Base-by-base conservation (phyloP, 2,797 vertebrate species). In the Acrossocheilus wenchowensis region DNA sequence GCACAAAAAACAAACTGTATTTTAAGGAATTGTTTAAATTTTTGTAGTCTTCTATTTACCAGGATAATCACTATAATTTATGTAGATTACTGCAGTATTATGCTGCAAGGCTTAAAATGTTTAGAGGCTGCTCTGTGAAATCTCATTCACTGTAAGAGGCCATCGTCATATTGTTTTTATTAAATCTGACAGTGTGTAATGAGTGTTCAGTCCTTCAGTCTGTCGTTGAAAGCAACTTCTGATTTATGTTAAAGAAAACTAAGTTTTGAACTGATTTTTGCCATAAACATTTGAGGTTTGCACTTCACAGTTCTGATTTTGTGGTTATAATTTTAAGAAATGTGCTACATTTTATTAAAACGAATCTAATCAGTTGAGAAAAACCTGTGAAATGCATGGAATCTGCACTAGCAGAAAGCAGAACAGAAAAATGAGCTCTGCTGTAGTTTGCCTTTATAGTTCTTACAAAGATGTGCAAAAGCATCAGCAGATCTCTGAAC, bases 161-260 rank as follows among this genome's bases (percentile, higher is more conserved):
- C 75, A 23, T 11, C 23, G 10, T 77, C 74, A 77, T 39, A 39
- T 57, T 78, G 52, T 57, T 39, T 78, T 14, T 78, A 78, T 57
- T 39, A 78, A 78, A 78, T 78, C 75, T 78, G 34, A 36, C 74
- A 23, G 30, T 4, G 19, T 36, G 34, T 39, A 78, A 57, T 41
- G 50, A 77, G 50, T 52, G 26, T 52, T 75, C 12, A 14, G 39
- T 74, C 7, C 72, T 30, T 74, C 72, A 11, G 21, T 66, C 12
- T 66, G 19, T 57, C 34, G 39, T 39, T 78, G 45, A 54, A 57
- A 6, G 26, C 73, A 74, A 50, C 6, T 7, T 72, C n/a, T 48
- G 43, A 48, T 19, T 74, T 74, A 74, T 17, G 48, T 26, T 8
- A 75, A 34, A 52, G 26, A 34, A 17, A 34, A 34, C 9, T 2